Conservation (phyloP, 53 echinoderm and acorn worm species). For the Zoroaster sp. region DNA sequence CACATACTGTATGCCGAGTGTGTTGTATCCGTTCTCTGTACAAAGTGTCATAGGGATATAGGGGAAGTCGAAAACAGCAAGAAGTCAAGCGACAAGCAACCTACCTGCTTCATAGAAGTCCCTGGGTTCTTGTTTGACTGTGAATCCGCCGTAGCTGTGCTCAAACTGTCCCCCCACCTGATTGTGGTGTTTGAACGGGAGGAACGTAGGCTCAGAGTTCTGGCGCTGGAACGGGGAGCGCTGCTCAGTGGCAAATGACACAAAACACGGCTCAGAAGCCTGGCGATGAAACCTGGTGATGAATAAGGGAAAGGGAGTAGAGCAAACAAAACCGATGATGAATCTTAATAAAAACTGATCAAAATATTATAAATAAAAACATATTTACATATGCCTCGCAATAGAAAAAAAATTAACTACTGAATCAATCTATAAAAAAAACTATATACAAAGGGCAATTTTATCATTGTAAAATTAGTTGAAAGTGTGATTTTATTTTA, state of each 20-base stretch:
- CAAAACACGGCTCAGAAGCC: constrained; percentile 92
- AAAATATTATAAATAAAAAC: not conserved
- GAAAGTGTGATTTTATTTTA: too few relatives aligned
- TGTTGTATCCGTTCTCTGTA: too few relatives aligned
- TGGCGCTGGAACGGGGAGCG: constrained; percentile 84
- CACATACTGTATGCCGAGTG: too few relatives aligned
- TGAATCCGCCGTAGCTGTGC: constrained; percentile 17
- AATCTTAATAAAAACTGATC: not conserved
- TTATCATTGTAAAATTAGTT: too few relatives aligned
- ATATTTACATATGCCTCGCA: too few relatives aligned
- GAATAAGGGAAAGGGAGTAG: not conserved
- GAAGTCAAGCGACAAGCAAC: not conserved
- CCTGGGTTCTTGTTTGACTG: constrained; percentile 74
- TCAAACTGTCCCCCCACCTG: constrained; percentile 30
- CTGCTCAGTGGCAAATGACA: constrained; percentile 52
- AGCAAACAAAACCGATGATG: not conserved
- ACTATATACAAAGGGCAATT: too few relatives aligned
- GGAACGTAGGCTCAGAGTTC: constrained; percentile 88
- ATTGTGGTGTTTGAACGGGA: constrained; percentile 70
- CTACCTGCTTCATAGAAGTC: constrained; percentile 84
- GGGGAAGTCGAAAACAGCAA: not conserved
- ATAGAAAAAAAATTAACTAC: not conserved
- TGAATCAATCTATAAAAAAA: too few relatives aligned
- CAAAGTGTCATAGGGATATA: too few relatives aligned
- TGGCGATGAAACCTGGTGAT: constrained; percentile 81